Conservation (phyloP, 1,140 invertebrate species). For the Bemisia tabaci region DNA sequence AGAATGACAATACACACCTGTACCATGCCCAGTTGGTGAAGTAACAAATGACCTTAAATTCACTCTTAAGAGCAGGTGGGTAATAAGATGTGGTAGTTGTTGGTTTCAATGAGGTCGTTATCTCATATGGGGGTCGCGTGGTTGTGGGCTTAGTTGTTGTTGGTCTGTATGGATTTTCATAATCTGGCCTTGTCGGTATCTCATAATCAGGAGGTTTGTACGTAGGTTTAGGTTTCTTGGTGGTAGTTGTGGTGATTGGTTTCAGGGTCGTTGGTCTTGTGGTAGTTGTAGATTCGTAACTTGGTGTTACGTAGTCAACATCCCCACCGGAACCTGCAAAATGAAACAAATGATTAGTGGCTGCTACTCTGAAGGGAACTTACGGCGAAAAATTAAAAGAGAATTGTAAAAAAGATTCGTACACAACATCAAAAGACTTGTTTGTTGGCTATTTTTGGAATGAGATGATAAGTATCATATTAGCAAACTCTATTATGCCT, state of each 20-base stretch:
- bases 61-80: neutral
- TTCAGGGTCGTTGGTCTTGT: conserved; percentile 13
- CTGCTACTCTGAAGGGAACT: no score
- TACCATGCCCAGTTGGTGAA: conserved; percentile 60
- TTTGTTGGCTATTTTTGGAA: no score
- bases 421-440: no score
- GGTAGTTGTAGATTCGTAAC: conserved; percentile 1
- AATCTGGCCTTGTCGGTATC: neutral
- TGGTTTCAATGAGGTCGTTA: conserved; percentile 4
- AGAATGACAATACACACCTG: no score
- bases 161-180: conserved; percentile 5
- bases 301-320: neutral
- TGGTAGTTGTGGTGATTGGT: conserved; percentile 4
- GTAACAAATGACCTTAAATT: conserved; percentile 50
- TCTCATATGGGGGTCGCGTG: neutral
- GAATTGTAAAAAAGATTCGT: no score
- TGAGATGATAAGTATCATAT: no score
- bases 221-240: neutral
- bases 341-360: no score
- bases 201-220: no score
- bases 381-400: no score
- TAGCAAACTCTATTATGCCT: no score
- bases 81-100: neutral
- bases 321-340: no score
- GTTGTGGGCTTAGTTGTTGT: conserved; percentile 1